These are phyloP conservation scores for Sinocyclocheilus rhinocerous DNA, from an alignment of 2,113 vertebrate species.

Conservation along the genomic window DNA sequence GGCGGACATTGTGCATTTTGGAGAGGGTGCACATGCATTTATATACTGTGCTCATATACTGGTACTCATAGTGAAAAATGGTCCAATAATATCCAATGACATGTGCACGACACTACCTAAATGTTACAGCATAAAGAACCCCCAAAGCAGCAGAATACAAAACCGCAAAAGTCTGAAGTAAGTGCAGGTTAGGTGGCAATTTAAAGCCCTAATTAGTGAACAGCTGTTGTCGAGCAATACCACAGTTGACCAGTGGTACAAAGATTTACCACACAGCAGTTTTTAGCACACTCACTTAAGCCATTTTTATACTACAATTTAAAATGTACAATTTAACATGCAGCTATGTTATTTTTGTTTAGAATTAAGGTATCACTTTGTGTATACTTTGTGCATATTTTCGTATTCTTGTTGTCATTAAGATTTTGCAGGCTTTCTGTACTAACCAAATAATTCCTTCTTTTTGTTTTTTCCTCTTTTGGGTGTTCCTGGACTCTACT, in stretches of 20 bases:
- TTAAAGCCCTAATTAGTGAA: background rate
- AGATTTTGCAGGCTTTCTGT: slow-evolving; percentile 50
- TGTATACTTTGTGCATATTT: slow-evolving; percentile 1
- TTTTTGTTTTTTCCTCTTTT: slow-evolving; percentile 86
- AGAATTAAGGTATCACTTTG: background rate
- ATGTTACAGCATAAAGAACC: background rate
- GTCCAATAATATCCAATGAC: background rate
- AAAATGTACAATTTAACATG: background rate
- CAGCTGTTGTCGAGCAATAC: background rate
- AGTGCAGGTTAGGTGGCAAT: background rate
- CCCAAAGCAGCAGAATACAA: too few species aligned
- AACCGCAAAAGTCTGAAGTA: background rate
- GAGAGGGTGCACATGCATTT: background rate
- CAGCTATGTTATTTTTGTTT: background rate
- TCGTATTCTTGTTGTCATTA: background rate
- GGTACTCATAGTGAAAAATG: background rate
- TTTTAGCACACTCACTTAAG: background rate
- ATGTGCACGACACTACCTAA: background rate
- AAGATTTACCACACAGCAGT: background rate
- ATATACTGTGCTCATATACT: background rate
- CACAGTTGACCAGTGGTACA: background rate
- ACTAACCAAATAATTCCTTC: slow-evolving; percentile 80
- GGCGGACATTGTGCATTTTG: background rate
- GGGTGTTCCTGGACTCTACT: slow-evolving; percentile 82
- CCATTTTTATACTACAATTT: background rate